These are phyloP conservation scores for Sminthurinus aureus DNA, from an alignment of 2,888 invertebrate genomes.

Conservation along the genomic window DNA sequence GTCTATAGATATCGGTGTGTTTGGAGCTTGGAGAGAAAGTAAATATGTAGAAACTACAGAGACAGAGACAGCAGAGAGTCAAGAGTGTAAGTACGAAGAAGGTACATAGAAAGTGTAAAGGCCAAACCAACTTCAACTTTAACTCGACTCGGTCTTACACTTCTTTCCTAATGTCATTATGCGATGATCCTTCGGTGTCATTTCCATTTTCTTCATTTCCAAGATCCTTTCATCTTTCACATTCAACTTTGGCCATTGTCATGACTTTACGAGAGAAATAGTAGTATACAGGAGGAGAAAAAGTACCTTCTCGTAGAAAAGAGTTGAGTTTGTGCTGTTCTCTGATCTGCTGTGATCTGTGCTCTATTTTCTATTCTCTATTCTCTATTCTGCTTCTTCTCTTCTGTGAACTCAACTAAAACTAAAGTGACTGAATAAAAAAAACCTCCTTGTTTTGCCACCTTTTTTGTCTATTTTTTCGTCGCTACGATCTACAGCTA, in stretches of 20 bases:
- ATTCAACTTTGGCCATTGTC: slow-evolving; percentile 47
- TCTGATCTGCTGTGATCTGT: too few relatives aligned
- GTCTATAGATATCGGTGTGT: too few relatives aligned
- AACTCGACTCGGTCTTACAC: slow-evolving; percentile 19
- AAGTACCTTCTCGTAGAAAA: too few relatives aligned
- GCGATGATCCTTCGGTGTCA: slow-evolving; percentile 39
- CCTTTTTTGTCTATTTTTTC: slow-evolving; percentile 31
- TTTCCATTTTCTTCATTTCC: slow-evolving; percentile 39
- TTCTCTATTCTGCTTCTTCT: too few relatives aligned
- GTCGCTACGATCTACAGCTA: slow-evolving; percentile 9
- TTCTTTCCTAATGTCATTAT: slow-evolving; percentile 35
- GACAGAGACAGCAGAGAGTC: too few relatives aligned
- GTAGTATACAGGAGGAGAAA: too few relatives aligned
- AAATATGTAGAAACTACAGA: too few relatives aligned
- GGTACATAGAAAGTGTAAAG: too few relatives aligned
- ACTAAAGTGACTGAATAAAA: slow-evolving; percentile 37
- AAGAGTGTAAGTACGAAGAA: too few relatives aligned
- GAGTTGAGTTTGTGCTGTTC: too few relatives aligned
- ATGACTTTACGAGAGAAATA: slow-evolving; percentile 37
- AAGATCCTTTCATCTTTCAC: slow-evolving; percentile 41
- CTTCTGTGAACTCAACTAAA: slow-evolving; percentile 34
- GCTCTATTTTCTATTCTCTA: too few relatives aligned
- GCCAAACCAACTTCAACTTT: slow-evolving; percentile 19
- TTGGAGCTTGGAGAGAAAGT: too few relatives aligned
- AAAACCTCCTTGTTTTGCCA: slow-evolving; percentile 36